These are phyloP conservation scores for Xiphorhynchus elegans DNA, from an alignment of 2,113 vertebrate genomes.

Conservation along the genomic window DNA sequence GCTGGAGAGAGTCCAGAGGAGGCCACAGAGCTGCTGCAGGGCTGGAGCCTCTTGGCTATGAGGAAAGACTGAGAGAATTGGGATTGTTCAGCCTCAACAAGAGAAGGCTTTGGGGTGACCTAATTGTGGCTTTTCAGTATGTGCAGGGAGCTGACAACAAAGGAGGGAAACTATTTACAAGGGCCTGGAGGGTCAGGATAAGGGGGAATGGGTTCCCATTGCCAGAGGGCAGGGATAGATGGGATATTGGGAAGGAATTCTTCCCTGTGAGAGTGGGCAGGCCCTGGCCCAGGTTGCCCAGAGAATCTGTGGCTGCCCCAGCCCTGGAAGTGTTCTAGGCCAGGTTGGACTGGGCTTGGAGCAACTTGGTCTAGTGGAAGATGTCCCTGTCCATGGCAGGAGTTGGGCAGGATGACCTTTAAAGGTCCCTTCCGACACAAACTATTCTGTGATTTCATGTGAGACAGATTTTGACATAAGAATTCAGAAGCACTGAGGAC, in stretches of 20 bases:
- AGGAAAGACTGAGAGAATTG: neutral
- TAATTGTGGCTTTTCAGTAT: neutral
- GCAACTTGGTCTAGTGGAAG: fast-evolving
- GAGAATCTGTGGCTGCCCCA: neutral
- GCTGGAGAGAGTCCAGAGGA: neutral
- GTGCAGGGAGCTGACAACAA: neutral
- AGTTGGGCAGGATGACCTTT: fast-evolving
- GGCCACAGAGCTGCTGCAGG: fast-evolving
- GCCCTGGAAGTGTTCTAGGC: neutral
- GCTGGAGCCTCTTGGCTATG: neutral
- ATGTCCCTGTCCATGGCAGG: neutral
- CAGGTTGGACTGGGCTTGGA: neutral
- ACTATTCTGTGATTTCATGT: neutral
- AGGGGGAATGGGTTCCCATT: neutral
- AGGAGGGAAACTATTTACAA: neutral
- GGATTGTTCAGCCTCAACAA: neutral
- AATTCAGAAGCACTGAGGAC: neutral
- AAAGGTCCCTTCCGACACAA: neutral
- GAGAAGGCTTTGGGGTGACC: neutral
- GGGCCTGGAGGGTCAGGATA: neutral
- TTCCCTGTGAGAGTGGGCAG: fast-evolving
- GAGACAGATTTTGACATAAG: neutral
- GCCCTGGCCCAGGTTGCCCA: neutral
- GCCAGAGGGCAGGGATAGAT: neutral
- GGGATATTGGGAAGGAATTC: neutral